Evolutionary conservation across 2,888 invertebrate species (phyloP), one percentile per base, ranked within the genome.

Genomic region (Griposia aprilina): DNA sequence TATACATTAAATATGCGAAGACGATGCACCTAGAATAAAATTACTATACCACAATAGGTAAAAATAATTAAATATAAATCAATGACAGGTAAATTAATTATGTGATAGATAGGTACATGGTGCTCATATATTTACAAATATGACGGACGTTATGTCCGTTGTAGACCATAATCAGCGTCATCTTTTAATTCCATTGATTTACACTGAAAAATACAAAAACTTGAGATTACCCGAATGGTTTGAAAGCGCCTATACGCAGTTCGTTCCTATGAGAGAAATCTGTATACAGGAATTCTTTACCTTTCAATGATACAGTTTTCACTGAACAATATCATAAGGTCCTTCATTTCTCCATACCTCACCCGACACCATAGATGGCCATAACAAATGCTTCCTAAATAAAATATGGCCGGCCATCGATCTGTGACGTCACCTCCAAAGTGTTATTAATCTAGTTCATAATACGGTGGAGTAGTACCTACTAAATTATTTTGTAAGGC

Each of bases 371-470:
- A 86, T 86, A 70, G 83, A 60, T 50, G n/a, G 1, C 41, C 36
- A 26, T 71, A 65, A 30, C 41, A 67, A 52, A 59, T 66, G 57
- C 1, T 66, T 62, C 23, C 36, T 48, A 41, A 66, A 70, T 63
- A 83, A 83, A 83, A 83, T 79, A 79, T 70, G 52, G 48, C 52
- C 17, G 57, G 20, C 23, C 30, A 87, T 87, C 84, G 84, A 84
- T 79, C 45, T 26, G 17, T 83, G 79, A 60, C 79, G 78, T 83
- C 36, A 15, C 66, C 17, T 26, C 36, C 78, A 48, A 67, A 77
- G 36, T 66, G 52, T 48, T 78, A 84, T 84, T 80, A 74, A 84
- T 84, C 55, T 57, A 48, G 26, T 30, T 45, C 41, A 30, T 45
- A 30, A 17, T 45, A 80, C 41, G n/a, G 23, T 30, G 15, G 36